A percentile compares a stretch with the other conserved stretches of the same genome.
Conservation (phyloP, 1,140 invertebrate species). For the Diploscapter pachys region DNA sequence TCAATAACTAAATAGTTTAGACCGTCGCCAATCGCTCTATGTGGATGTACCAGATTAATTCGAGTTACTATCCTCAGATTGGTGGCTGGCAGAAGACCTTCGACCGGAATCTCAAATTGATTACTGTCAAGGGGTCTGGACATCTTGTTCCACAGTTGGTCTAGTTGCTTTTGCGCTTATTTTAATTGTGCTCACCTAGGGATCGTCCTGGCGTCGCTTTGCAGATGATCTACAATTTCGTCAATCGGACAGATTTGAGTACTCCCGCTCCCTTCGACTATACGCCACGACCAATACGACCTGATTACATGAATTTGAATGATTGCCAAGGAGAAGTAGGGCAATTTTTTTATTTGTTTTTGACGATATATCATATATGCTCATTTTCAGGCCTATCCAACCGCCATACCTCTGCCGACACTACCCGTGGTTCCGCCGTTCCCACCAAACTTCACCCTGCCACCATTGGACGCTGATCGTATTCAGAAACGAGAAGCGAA, state of each 20-base stretch:
- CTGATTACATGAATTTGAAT: conserved; percentile 11
- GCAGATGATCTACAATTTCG: conserved; percentile 58
- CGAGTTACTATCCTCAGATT: background rate
- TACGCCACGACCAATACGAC: conserved; percentile 16
- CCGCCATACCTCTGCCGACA: background rate
- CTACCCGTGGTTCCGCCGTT: background rate
- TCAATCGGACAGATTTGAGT: conserved; percentile 21
- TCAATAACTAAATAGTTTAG: background rate
- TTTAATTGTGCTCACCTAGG: conserved; percentile 46
- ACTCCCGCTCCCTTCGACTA: conserved; percentile 15
- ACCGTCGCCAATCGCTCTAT: background rate
- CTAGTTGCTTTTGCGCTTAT: too few species aligned
- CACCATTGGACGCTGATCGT: conserved; percentile 3
- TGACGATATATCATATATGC: background rate
- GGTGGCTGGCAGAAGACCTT: conserved; percentile 20
- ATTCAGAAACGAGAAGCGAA: background rate
- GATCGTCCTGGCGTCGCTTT: conserved; percentile 62
- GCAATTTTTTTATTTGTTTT: background rate
- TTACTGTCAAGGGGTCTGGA: conserved; percentile 54
- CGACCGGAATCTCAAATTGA: conserved; percentile 12
- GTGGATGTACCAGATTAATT: conserved; percentile 19
- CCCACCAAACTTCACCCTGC: conserved; percentile 13
- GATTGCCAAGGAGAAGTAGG: background rate
- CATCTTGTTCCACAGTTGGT: conserved; percentile 61
- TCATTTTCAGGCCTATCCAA: conserved; percentile 5